Percentiles rank a stretch among this genome's conserved stretches.
phyloP scores from a whole-genome alignment of 2,888 invertebrate species.

The Mamestra brassicae region DNA sequence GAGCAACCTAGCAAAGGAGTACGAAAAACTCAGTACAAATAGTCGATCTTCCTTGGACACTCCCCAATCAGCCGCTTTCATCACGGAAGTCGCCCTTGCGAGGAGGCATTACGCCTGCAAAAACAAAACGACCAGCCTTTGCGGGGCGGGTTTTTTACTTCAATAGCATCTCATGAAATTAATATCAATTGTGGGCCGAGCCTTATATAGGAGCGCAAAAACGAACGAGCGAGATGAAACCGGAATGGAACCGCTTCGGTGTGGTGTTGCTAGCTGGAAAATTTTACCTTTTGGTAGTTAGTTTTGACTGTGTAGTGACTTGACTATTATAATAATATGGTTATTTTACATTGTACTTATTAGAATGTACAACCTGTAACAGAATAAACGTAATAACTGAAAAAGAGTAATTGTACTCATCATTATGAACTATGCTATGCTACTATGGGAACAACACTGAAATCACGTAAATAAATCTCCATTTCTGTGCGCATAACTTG shows the following conservation, averaged over 20 bases:
- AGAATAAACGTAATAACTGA: too few species aligned
- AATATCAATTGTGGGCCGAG: slow-evolving; percentile 83
- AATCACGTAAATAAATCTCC: too few species aligned
- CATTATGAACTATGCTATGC: too few species aligned
- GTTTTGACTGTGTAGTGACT: not conserved
- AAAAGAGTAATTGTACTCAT: too few species aligned
- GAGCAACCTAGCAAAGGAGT: slow-evolving; percentile 4
- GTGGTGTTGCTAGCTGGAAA: slow-evolving; percentile 42
- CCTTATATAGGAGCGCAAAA: slow-evolving; percentile 72
- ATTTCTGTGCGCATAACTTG: too few species aligned
- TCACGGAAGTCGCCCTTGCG: slow-evolving; percentile 51
- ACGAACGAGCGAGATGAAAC: slow-evolving; percentile 49
- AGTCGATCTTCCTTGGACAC: slow-evolving; percentile 37
- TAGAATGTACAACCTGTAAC: too few species aligned
- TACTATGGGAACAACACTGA: too few species aligned
- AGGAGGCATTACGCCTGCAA: slow-evolving; percentile 52
- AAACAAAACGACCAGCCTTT: slow-evolving; percentile 49
- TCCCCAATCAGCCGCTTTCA: slow-evolving; percentile 59
- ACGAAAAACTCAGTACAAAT: slow-evolving; percentile 47
- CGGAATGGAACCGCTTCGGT: slow-evolving; percentile 47
- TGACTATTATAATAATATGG: too few species aligned
- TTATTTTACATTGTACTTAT: too few species aligned
- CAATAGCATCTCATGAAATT: slow-evolving; percentile 83
- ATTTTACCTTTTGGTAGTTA: not conserved
- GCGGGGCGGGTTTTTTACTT: slow-evolving; percentile 72